Evolutionary conservation across 2,888 invertebrate genomes (phyloP), one percentile per base, ranked within the genome.

Genomic region (Elegia similella): DNA sequence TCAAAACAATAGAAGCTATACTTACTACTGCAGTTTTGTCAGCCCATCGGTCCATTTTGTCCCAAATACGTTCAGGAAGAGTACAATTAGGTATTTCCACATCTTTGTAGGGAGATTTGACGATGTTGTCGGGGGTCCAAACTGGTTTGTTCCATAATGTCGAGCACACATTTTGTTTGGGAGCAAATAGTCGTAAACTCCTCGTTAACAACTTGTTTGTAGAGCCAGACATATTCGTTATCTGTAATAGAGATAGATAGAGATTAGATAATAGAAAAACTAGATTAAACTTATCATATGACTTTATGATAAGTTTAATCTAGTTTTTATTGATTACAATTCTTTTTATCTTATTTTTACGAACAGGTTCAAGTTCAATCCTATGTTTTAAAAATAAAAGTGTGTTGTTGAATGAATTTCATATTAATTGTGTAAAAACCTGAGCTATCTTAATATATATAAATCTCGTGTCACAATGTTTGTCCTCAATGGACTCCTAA

Each of bases 21-120:
- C 93, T 88, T 85, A 95, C 95, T 78, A 94, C 58, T 17, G 95
- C 95, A 0, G 92, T 92, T 73, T 92, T 92, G 59, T 95, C 92
- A 15, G 92, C 86, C 94, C 95, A 95, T 71, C 88, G 92, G 16
- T 93, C 92, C 52, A 94, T 68, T 64, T 93, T 86, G 59, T 82
- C 77, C 94, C 94, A 95, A 17, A 95, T 78, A 63, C 92, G 93
- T 65, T 95, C 93, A 55, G 92, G 81, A n/a, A 95, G 59, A 0
- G 92, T 87, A 5, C 86, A 67, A 59, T 93, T 90, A 0, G 93
- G 93, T 60, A 93, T 76, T 0, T 81, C 78, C 0, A 93, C 68
- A 43, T 92, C 82, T 30, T 81, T 84, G 59, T 84, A 92, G 1
- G 92, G 92, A 7, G 89, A 96, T 62, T 70, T 78, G 0, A 87